Evolutionary conservation across 2,797 vertebrate species (phyloP).

Genomic region (Sebastes reedi): DNA sequence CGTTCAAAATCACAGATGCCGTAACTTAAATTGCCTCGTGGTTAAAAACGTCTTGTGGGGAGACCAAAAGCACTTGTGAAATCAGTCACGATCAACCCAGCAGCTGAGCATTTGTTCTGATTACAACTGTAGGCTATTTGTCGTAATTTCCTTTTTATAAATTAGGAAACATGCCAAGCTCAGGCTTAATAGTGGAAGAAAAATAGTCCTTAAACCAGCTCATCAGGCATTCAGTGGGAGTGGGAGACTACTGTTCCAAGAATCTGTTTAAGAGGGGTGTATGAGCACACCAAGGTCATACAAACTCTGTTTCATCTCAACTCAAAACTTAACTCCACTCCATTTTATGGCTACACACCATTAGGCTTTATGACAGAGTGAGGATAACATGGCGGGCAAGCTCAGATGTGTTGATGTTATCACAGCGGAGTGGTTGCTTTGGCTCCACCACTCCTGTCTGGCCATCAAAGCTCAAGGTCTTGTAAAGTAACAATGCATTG

Average conservation of each 20-base stretch:
- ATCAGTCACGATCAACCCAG: constrained; percentile 2
- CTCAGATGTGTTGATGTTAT: constrained; percentile 64
- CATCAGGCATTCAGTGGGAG: constrained; percentile 37
- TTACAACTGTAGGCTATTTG: constrained; percentile 9
- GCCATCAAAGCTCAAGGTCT: constrained; percentile 11
- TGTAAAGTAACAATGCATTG: constrained; percentile 23
- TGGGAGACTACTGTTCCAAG: constrained; percentile 47
- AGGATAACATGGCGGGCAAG: constrained; percentile 37
- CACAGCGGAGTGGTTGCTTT: constrained; percentile 27
- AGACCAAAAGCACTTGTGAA: constrained; percentile 2
- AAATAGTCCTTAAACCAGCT: constrained; percentile 10
- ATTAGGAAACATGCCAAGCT: constrained; percentile 23
- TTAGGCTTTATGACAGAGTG: constrained; percentile 54
- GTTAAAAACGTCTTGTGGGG: not conserved
- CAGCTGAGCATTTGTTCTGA: constrained; percentile 21
- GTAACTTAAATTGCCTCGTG: not conserved
- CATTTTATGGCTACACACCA: constrained; percentile 47
- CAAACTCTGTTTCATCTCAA: constrained; percentile 64
- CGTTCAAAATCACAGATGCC: constrained; percentile 1
- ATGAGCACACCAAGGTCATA: constrained; percentile 47
- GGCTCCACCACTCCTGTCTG: constrained; percentile 43
- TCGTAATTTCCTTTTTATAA: constrained; percentile 7
- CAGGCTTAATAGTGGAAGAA: constrained; percentile 26
- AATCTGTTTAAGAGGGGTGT: constrained; percentile 41
- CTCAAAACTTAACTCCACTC: constrained; percentile 41